phyloP scores from a whole-genome alignment of 2,888 invertebrate genomes.

The Microctonus aethiopoides region DNA sequence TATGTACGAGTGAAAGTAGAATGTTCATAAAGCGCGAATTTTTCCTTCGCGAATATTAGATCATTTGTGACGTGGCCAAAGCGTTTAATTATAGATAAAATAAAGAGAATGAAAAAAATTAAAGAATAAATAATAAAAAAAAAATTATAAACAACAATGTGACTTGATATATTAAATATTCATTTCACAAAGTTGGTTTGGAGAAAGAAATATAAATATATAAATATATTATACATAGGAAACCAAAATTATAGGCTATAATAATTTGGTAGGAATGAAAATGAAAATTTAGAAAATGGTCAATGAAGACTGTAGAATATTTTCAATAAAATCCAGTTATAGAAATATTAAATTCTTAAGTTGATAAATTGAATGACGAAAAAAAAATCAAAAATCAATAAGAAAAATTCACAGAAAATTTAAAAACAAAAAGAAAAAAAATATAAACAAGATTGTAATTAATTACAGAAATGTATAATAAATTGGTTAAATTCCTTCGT shows the following conservation, averaged over 20 bases:
- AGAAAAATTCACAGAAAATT: no score
- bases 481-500: not conserved
- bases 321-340: slow-evolving; percentile 11
- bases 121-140: not conserved
- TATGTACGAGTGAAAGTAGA: slow-evolving; percentile 24
- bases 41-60: not conserved
- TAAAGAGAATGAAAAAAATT: not conserved
- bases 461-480: not conserved
- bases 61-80: not conserved
- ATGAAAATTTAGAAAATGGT: not conserved
- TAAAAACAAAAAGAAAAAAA: not conserved
- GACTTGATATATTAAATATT: not conserved
- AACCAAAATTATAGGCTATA: not conserved
- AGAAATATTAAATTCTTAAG: not conserved
- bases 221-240: not conserved
- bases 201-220: no score
- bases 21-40: slow-evolving; percentile 14
- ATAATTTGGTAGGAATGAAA: not conserved
- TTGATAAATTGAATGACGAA: not conserved
- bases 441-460: not conserved
- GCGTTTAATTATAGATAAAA: not conserved
- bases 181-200: not conserved
- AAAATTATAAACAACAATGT: not conserved
- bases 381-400: not conserved
- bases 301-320: slow-evolving; percentile 6